Evolutionary conservation across 2,113 vertebrate species (phyloP).

Genomic region (Motacilla alba): DNA sequence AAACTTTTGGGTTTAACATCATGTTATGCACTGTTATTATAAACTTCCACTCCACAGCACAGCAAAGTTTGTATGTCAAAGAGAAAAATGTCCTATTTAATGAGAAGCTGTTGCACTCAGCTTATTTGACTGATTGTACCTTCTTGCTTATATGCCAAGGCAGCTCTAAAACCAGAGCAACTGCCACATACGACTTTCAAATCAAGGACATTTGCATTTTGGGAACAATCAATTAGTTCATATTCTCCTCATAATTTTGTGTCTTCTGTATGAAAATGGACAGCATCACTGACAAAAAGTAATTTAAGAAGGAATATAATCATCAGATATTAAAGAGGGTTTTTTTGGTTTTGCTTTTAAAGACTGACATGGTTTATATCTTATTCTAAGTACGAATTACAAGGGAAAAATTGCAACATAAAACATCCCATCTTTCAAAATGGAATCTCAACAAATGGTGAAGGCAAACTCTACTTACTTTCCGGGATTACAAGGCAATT

Average conservation of each 20-base stretch:
- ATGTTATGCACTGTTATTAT: not conserved
- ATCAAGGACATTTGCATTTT: conserved; percentile 37
- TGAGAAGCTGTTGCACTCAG: not conserved
- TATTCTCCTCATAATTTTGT: not conserved
- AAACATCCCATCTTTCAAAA: not conserved
- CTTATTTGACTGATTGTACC: not conserved
- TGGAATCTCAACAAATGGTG: not conserved
- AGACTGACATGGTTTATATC: not conserved
- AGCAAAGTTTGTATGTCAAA: not conserved
- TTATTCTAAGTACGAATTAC: not conserved
- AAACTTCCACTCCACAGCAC: not conserved
- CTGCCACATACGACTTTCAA: not conserved
- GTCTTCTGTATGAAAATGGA: not conserved
- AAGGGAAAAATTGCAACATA: not conserved
- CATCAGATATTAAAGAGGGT: not conserved
- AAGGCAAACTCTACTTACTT: not conserved
- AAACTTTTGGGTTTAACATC: not conserved
- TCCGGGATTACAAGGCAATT: not conserved
- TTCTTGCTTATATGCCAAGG: not conserved
- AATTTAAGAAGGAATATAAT: not conserved
- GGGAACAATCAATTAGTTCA: conserved; percentile 17
- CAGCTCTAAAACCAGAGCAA: not conserved
- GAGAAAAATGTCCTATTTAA: conserved; percentile 30
- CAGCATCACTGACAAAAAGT: not conserved
- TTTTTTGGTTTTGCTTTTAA: not conserved